Percentiles rank a stretch among this genome's conserved stretches.
Conservation (phyloP, 2,797 vertebrate species). For the Ctenopoma multispine region DNA sequence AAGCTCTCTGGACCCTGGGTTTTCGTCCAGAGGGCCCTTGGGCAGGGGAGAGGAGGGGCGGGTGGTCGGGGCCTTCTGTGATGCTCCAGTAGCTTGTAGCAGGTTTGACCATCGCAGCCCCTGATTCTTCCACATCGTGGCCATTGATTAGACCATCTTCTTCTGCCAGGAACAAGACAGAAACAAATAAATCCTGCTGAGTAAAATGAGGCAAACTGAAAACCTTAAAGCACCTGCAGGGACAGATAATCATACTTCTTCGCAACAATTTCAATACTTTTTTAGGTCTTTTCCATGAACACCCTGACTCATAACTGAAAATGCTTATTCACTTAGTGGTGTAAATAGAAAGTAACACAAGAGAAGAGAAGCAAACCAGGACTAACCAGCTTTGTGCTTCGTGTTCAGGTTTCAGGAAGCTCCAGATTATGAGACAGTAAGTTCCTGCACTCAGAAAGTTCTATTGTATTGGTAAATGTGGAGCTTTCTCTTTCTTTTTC, state of each 20-base stretch:
- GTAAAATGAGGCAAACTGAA: not conserved
- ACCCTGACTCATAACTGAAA: no score
- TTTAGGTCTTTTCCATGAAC: no score
- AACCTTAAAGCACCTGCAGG: not conserved
- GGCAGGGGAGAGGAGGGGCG: conserved; percentile 78
- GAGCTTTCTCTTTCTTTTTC: not conserved
- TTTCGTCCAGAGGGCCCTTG: conserved; percentile 74
- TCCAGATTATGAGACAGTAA: no score
- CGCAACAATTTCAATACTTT: not conserved
- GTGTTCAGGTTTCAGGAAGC: no score
- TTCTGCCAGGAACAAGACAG: conserved; percentile 56
- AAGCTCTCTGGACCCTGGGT: conserved; percentile 84
- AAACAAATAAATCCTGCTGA: not conserved
- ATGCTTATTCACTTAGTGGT: no score
- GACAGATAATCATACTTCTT: not conserved
- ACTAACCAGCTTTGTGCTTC: no score
- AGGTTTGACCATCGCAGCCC: conserved; percentile 47
- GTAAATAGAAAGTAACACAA: no score
- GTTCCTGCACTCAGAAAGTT: no score
- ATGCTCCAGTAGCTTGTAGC: conserved; percentile 85
- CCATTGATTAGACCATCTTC: conserved; percentile 79
- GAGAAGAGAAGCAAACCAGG: no score
- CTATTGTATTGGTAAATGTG: no score
- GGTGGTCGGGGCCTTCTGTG: conserved; percentile 79
- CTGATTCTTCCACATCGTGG: conserved; percentile 65